Evolutionary conservation across 2,113 vertebrate genomes (phyloP).

Genomic region (Calonectris borealis): DNA sequence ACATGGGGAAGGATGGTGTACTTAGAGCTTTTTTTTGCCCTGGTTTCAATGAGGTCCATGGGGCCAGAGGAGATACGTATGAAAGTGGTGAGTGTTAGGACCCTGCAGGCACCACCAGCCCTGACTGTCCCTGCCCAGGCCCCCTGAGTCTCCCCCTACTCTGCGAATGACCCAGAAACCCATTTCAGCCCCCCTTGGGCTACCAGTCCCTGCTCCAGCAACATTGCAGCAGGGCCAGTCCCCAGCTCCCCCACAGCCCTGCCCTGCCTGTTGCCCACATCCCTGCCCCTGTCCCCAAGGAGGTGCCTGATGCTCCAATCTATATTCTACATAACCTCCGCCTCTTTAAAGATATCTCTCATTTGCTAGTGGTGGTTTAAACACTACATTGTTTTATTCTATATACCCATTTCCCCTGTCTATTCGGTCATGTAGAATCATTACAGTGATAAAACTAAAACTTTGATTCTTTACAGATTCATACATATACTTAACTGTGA

Average conservation of each 20-base stretch:
- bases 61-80: rapidly evolving
- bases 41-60: background rate
- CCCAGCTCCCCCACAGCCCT: background rate
- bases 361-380: background rate
- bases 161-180: background rate
- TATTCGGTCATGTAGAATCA: background rate
- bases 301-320: rapidly evolving
- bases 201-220: background rate
- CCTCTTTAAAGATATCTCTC: background rate
- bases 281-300: background rate
- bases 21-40: background rate
- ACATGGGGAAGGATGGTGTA: rapidly evolving
- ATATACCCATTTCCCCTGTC: background rate
- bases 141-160: rapidly evolving
- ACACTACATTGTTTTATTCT: background rate
- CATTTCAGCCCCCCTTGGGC: background rate
- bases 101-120: background rate
- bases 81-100: background rate
- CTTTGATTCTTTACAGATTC: background rate
- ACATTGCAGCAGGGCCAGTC: too few relatives aligned
- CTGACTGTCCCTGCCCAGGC: rapidly evolving
- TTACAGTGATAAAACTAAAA: background rate
- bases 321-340: background rate
- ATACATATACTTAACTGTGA: background rate
- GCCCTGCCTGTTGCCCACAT: background rate